These are phyloP conservation scores for Pterocles gutturalis DNA, from an alignment of 2,113 vertebrate genomes.

Conservation along the genomic window DNA sequence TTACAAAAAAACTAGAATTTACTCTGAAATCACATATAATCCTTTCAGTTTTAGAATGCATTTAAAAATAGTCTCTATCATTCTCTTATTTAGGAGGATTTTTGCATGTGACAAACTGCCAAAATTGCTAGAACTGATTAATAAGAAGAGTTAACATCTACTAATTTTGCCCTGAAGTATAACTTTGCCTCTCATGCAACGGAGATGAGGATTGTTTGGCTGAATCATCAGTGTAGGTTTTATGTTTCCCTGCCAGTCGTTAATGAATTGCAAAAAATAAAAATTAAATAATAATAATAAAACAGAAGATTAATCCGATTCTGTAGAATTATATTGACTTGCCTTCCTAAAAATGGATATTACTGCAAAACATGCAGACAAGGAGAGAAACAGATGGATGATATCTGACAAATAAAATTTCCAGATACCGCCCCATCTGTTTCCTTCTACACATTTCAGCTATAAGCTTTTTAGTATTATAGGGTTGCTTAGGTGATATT, in stretches of 20 bases:
- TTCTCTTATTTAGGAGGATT: conserved; percentile 65
- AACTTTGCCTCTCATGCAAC: conserved; percentile 52
- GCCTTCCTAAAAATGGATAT: conserved; percentile 74
- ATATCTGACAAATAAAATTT: conserved; percentile 76
- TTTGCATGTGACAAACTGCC: conserved; percentile 58
- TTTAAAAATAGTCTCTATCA: conserved; percentile 54
- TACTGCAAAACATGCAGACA: conserved; percentile 65
- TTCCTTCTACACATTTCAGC: conserved; percentile 65
- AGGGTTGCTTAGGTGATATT: conserved; percentile 57
- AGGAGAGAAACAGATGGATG: conserved; percentile 75
- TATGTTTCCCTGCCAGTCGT: conserved; percentile 59
- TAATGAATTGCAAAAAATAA: conserved; percentile 68
- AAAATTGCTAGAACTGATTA: conserved; percentile 64
- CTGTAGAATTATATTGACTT: conserved; percentile 67
- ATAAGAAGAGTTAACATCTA: conserved; percentile 60
- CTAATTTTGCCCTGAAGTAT: conserved; percentile 68
- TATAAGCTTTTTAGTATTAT: conserved; percentile 58
- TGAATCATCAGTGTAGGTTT: conserved; percentile 65
- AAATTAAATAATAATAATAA: conserved; percentile 62
- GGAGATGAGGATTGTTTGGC: conserved; percentile 37
- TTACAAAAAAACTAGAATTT: conserved; percentile 42
- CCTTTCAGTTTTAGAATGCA: conserved; percentile 39
- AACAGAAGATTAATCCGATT: conserved; percentile 61
- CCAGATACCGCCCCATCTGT: conserved; percentile 80
- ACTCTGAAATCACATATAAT: conserved; percentile 21